Base-by-base conservation (phyloP, 2,888 invertebrate genomes). In the Amblyjoppa fuscipennis region DNA sequence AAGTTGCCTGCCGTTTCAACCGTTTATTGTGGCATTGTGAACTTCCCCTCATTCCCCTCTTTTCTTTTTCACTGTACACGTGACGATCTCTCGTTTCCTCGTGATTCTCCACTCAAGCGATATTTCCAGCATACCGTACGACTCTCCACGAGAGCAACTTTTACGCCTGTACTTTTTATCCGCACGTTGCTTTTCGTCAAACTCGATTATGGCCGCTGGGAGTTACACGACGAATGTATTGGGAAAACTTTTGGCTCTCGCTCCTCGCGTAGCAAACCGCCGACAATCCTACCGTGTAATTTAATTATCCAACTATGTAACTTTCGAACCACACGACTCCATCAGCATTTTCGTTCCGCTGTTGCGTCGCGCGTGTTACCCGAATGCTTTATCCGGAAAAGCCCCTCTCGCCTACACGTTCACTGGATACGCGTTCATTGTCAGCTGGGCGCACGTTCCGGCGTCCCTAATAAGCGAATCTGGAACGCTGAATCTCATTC, bases 401-500 rank as follows among this genome's bases (percentile, higher is more conserved):
- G 49, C 56, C 80, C 70, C 69, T 25, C 41, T 28, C 53, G 41
- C 66, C 59, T 11, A 25, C 59, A 28, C 4, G 28, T 4, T 4
- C 4, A 13, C 16, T 5, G 45, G 13, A 13, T 9, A 11, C 59
- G 59, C 59, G 73, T 69, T 84, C 77, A 84, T 84, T 84, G 84
- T 84, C 77, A 73, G 61, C 61, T 77, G 66, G 61, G 41, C 77
- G 81, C 69, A 77, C 59, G 28, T 74, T 81, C 73, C 74, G 49
- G 77, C 73, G 82, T 84, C 73, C 86, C 82, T 88, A 86, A 87
- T 88, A 87, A 89, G 78, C 78, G 84, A 88, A 89, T 87, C 83
- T 89, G 83, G 87, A 85, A 68, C 87, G 84, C 83, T 51, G 81
- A 83, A 84, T 84, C 59, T 69, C 51, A 53, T 84, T 77, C 41